Percentiles rank a stretch among this genome's conserved stretches.
Evolutionary conservation across 1,140 invertebrate species (phyloP).

Genomic region (Diprion similis): DNA sequence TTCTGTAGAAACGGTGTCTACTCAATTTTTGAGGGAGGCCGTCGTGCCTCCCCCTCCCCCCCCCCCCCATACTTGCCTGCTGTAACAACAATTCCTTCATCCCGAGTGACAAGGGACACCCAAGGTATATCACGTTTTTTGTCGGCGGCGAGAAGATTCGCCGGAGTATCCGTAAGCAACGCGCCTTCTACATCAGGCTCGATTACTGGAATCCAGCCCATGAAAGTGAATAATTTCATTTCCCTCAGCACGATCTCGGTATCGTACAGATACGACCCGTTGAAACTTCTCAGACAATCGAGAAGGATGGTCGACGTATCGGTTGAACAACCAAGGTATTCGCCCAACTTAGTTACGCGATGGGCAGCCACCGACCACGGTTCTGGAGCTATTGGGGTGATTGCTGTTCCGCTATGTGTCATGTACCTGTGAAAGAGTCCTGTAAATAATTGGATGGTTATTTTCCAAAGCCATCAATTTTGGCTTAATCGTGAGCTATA

Average conservation of each 20-base stretch:
- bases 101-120: conserved; percentile 66
- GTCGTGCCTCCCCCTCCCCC: no score
- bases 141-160: conserved; percentile 49
- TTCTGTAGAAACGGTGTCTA: no score
- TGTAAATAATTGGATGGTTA: neutral
- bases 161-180: conserved; percentile 63
- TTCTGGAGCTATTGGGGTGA: neutral
- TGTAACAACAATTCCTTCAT: conserved; percentile 68
- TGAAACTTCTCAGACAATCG: conserved; percentile 64
- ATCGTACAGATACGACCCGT: conserved; percentile 64
- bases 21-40: no score
- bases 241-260: conserved; percentile 65
- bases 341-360: conserved; percentile 55
- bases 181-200: conserved; percentile 65
- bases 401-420: neutral
- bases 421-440: conserved; percentile 5
- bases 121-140: conserved; percentile 63
- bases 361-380: neutral
- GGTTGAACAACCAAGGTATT: conserved; percentile 63
- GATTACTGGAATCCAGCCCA: conserved; percentile 55
- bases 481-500: no score
- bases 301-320: conserved; percentile 58
- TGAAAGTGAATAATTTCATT: conserved; percentile 36
- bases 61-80: conserved; percentile 51
- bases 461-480: neutral